A percentile compares a stretch with the other conserved stretches of the same genome.
Evolutionary conservation across 2,113 vertebrate genomes (phyloP).

Genomic region (Nerophis lumbriciformis): DNA sequence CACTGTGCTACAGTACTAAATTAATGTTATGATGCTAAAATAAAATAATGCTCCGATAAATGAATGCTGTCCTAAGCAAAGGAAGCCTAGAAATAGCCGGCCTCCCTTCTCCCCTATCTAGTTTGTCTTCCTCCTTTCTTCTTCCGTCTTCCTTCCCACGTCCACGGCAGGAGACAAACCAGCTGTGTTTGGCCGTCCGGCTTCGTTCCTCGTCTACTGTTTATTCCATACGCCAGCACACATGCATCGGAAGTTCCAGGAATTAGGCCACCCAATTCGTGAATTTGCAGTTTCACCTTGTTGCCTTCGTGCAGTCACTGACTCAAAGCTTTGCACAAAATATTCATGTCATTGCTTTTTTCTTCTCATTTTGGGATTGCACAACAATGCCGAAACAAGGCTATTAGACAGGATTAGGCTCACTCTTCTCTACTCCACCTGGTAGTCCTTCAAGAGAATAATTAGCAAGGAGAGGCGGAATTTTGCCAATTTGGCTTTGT

Average conservation of each 20-base stretch:
- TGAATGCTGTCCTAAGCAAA: too few species aligned
- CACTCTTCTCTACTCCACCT: constrained; percentile 1
- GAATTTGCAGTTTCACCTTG: too few species aligned
- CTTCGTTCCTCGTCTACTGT: constrained; percentile 35
- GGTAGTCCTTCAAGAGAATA: constrained; percentile 8
- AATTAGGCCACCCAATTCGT: constrained; percentile 41
- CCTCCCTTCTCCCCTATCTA: not conserved
- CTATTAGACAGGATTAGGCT: constrained; percentile 49
- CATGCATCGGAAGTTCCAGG: not conserved
- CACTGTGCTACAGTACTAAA: too few species aligned
- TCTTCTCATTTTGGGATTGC: constrained; percentile 19
- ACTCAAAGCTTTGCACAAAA: too few species aligned
- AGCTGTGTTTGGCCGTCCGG: constrained; percentile 63
- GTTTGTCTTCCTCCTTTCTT: not conserved
- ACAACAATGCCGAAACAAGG: constrained; percentile 21
- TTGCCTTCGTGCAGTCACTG: too few species aligned
- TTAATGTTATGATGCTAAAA: too few species aligned
- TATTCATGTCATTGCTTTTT: not conserved
- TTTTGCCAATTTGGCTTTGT: constrained; percentile 25
- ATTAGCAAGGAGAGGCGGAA: constrained; percentile 24
- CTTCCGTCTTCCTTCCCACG: constrained; percentile 15
- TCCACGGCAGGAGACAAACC: constrained; percentile 43
- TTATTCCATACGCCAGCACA: constrained; percentile 32
- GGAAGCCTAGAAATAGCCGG: too few species aligned
- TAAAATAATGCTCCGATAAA: too few species aligned